These are phyloP conservation scores for Pseudanteris insignis DNA, from an alignment of 2,888 invertebrate genomes.

Conservation along the genomic window DNA sequence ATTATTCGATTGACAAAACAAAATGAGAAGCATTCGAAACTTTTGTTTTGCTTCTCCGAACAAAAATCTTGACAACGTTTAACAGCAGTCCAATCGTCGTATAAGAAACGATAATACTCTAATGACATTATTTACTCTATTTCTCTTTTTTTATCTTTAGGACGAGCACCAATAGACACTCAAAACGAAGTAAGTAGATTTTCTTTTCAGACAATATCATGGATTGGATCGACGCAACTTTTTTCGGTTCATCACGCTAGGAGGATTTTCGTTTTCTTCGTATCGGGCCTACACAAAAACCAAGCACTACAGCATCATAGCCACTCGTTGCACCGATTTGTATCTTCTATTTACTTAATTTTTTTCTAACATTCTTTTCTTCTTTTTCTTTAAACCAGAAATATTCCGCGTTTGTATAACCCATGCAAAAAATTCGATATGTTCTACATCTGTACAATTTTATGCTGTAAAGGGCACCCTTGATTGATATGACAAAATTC, in stretches of 20 bases:
- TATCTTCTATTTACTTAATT: conserved; percentile 5
- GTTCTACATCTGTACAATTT: not conserved
- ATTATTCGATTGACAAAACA: too few species aligned
- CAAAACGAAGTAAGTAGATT: conserved; percentile 12
- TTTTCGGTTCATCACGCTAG: conserved; percentile 26
- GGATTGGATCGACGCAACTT: conserved; percentile 20
- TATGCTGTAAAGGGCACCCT: too few species aligned
- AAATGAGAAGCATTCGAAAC: too few species aligned
- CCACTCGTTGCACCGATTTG: conserved; percentile 13
- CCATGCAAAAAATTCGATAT: not conserved
- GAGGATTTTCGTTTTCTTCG: conserved; percentile 17
- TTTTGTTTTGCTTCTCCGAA: too few species aligned
- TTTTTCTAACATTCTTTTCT: conserved; percentile 10
- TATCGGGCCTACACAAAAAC: conserved; percentile 17
- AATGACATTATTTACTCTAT: conserved; percentile 15
- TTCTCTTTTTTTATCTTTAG: not conserved
- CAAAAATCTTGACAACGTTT: too few species aligned
- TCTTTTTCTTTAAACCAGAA: too few species aligned
- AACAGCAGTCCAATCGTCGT: not conserved
- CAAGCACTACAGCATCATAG: conserved; percentile 11
- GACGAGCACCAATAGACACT: conserved; percentile 7
- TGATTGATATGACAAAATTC: too few species aligned
- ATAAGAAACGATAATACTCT: not conserved
- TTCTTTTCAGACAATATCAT: conserved; percentile 12
- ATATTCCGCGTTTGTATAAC: too few species aligned